A percentile compares a stretch with the other conserved stretches of the same genome.
These are phyloP conservation scores for Rynchops niger DNA, from an alignment of 2,113 vertebrate species.

Conservation along the genomic window DNA sequence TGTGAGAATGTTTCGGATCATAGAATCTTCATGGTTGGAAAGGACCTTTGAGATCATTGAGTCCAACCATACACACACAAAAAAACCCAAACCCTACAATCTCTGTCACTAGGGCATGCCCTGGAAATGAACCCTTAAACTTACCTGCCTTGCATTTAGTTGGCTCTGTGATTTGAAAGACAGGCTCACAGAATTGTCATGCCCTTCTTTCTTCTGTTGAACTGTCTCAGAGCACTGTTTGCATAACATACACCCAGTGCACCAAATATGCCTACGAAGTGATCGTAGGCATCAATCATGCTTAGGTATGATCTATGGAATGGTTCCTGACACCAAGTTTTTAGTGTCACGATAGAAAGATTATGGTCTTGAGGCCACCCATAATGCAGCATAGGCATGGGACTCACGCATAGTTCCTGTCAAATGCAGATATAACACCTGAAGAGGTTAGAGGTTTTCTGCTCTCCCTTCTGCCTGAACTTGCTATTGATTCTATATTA, in stretches of 20 bases:
- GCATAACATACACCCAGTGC: background rate
- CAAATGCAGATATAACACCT: background rate
- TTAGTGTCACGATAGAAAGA: background rate
- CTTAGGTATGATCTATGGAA: background rate
- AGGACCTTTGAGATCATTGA: too few relatives aligned
- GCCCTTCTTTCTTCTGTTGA: background rate
- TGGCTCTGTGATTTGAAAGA: background rate
- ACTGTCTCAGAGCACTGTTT: background rate
- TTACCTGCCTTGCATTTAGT: background rate
- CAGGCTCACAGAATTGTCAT: background rate
- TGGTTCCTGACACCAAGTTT: background rate
- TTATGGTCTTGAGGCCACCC: background rate
- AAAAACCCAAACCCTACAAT: too few relatives aligned
- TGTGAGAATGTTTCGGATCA: background rate
- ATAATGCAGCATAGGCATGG: background rate
- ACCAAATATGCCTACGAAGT: background rate
- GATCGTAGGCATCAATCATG: background rate
- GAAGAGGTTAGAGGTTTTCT: background rate
- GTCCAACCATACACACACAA: too few relatives aligned
- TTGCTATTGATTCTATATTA: background rate
- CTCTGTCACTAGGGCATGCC: too few relatives aligned
- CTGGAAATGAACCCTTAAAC: background rate
- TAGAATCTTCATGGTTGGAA: too few relatives aligned
- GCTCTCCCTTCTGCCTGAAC: background rate
- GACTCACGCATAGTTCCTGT: background rate